Conservation (phyloP, 2,888 invertebrate genomes). For the Rhingia campestris region DNA sequence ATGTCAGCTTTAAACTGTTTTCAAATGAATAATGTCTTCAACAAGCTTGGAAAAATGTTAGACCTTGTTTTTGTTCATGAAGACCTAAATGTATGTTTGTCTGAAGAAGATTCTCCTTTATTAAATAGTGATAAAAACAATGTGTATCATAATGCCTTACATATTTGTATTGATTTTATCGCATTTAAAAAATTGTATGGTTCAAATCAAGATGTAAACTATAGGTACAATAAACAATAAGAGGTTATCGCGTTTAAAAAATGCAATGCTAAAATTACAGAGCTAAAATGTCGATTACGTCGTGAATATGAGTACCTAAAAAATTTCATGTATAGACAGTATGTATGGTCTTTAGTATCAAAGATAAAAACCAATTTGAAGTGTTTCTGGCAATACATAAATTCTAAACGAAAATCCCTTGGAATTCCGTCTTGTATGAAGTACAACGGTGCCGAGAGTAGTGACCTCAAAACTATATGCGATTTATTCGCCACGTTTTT, state of each 20-base stretch:
- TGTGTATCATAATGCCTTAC: constrained; percentile 7
- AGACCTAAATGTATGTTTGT: background rate
- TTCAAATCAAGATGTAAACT: background rate
- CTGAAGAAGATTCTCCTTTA: background rate
- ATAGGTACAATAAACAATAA: constrained; percentile 5
- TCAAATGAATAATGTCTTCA: no score
- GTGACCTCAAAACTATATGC: no score
- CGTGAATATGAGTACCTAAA: background rate
- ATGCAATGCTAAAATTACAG: background rate
- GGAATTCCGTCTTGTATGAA: no score
- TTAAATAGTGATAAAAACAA: constrained; percentile 6
- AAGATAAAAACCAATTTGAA: no score
- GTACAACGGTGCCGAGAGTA: no score
- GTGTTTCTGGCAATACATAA: no score
- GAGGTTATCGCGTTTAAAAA: constrained; percentile 18
- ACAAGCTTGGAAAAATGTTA: background rate
- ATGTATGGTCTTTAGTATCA: no score
- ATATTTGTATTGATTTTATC: constrained; percentile 12
- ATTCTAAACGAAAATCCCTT: no score
- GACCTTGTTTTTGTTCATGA: background rate
- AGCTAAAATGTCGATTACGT: no score
- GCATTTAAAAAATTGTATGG: background rate
- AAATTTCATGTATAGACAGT: no score
- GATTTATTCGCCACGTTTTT: no score
- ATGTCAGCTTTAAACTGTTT: constrained; percentile 17